Conservation (phyloP, 1,140 invertebrate species). For the Sitobion miscanthi region DNA sequence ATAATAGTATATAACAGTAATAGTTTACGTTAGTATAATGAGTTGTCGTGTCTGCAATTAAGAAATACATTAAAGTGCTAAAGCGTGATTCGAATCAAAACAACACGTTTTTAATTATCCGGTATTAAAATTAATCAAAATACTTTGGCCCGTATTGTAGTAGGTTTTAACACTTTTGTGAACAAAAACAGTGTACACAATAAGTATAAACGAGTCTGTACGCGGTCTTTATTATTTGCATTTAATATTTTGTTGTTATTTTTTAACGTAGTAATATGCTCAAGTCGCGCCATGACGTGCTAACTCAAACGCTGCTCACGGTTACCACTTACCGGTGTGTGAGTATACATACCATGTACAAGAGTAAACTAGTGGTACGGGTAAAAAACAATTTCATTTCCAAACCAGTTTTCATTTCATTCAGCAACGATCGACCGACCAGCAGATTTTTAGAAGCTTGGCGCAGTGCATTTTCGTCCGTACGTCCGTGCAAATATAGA, state of each 20-base stretch:
- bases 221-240: neutral
- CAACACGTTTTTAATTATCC: neutral
- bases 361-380: neutral
- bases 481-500: neutral
- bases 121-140: neutral
- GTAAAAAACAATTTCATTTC: neutral
- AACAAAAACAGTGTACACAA: neutral
- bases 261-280: neutral
- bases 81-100: neutral
- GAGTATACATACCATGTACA: neutral
- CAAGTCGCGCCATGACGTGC: neutral
- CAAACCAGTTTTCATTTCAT: conserved; percentile 23
- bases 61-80: neutral
- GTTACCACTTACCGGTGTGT: neutral
- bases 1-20: no score
- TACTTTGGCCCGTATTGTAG: neutral
- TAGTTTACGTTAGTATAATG: neutral
- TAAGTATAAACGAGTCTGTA: neutral
- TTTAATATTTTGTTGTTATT: neutral
- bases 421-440: neutral
- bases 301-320: neutral
- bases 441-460: neutral
- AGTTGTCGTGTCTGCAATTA: neutral
- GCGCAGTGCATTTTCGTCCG: neutral
- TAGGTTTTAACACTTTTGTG: neutral